Evolutionary conservation across 2,113 vertebrate species (phyloP), one percentile per base, ranked within the genome.

Genomic region (Vicugna pacos): DNA sequence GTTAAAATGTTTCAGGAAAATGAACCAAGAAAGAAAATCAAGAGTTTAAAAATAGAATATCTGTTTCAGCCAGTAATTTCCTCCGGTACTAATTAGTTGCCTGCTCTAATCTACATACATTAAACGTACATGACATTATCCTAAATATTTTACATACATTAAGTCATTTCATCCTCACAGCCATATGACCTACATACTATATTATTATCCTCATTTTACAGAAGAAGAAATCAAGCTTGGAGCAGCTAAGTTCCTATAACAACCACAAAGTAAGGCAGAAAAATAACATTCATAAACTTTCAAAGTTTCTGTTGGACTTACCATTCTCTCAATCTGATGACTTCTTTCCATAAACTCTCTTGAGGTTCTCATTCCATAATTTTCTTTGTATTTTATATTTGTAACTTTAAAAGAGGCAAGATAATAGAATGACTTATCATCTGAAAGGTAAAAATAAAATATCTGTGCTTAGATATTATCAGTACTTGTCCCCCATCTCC

Each of bases 281-380:
- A 96, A 54, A 64, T 32, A 48, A 48, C 26, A 88, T 50, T 88
- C 24, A 90, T 50, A 95, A 91, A 77, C 11, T 82, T 85, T 19
- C 24, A 52, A 35, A 48, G 72, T 72, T 91, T 77, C 64, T 89
- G 1, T 62, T 50, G 19, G 73, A 8, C 89, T 98, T 93, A 98
- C 98, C 98, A 98, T 97, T 94, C 89, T 97, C 46, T 98, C 98
- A 88, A 98, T 96, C 65, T 98, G 97, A 88, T 92, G 89, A 92
- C 98, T 98, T 46, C 80, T 97, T 97, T 98, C 96, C 88, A 1
- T 95, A 95, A 98, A 98, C 3, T 97, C 96, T 83, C 84, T 95
- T 84, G 98, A 98, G 9, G 91, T 95, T 90, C 62, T 97, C 12
- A 86, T 69, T 80, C 86, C 97, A 88, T 98, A 98, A 93, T 83